Conservation (phyloP, 2,113 vertebrate species). For the Alexandromys fortis region DNA sequence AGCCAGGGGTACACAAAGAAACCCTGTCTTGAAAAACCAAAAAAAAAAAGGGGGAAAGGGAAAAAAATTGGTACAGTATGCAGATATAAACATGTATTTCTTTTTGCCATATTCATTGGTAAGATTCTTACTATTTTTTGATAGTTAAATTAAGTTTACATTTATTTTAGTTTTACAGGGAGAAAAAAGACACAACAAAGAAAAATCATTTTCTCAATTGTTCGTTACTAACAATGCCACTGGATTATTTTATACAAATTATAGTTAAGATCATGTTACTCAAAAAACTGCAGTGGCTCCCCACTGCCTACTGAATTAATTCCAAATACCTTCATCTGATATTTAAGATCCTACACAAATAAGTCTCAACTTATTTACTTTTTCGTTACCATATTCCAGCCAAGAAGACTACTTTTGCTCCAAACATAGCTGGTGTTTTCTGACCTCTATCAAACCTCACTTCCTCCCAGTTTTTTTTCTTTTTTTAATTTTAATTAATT, state of each 20-base stretch:
- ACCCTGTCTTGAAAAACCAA: not conserved
- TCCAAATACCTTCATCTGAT: conserved; percentile 54
- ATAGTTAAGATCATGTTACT: conserved; percentile 21
- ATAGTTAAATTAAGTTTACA: conserved; percentile 19
- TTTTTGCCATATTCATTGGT: not conserved
- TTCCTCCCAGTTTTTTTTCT: not conserved
- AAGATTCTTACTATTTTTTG: conserved; percentile 32
- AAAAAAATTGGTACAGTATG: not conserved
- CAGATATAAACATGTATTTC: not conserved
- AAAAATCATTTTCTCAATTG: conserved; percentile 57
- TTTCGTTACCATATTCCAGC: not conserved
- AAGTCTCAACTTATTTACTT: not conserved
- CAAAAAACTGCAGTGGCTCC: conserved; percentile 50
- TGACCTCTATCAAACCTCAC: not conserved
- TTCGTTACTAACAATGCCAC: conserved; percentile 32
- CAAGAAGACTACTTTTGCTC: conserved; percentile 21
- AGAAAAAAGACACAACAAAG: conserved; percentile 32
- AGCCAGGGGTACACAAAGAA: not conserved
- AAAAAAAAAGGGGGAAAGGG: too few species aligned
- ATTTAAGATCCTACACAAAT: conserved; percentile 42
- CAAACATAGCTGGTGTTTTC: not conserved
- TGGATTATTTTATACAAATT: conserved; percentile 45
- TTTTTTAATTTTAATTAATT: not conserved
- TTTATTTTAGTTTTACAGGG: conserved; percentile 49
- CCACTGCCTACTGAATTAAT: conserved; percentile 60